Percentiles rank a stretch among this genome's conserved stretches.
phyloP scores from a whole-genome alignment of 2,797 vertebrate species.

The Rhynchotus rufescens region DNA sequence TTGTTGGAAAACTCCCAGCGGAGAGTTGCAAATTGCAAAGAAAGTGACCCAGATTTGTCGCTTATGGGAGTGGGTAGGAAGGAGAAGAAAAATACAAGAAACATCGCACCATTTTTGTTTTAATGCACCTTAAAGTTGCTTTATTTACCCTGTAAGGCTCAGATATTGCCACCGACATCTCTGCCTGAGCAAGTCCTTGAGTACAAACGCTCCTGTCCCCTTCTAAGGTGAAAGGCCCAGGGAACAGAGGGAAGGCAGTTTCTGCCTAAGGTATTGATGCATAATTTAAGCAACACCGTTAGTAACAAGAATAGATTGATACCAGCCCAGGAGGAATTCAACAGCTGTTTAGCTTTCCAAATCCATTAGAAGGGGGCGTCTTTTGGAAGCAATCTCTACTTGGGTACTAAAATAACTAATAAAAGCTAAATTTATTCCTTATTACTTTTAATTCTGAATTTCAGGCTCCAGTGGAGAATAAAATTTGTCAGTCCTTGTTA shows the following conservation, averaged over 20 bases:
- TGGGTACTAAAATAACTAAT: slow-evolving; percentile 37
- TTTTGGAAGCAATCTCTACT: slow-evolving; percentile 33
- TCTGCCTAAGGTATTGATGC: background rate
- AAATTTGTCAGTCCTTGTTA: slow-evolving; percentile 45
- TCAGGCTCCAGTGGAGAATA: slow-evolving; percentile 63
- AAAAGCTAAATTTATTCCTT: slow-evolving; percentile 53
- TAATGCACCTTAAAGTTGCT: background rate
- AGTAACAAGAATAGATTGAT: slow-evolving; percentile 34
- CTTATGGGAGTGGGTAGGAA: background rate
- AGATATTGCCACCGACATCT: slow-evolving; percentile 18
- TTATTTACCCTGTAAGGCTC: background rate
- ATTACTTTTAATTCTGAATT: slow-evolving; percentile 46
- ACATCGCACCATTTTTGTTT: background rate
- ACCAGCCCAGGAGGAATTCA: slow-evolving; percentile 34
- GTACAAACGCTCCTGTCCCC: background rate
- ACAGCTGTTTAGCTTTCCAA: slow-evolving; percentile 57
- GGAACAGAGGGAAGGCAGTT: slow-evolving; percentile 11
- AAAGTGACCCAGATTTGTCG: background rate
- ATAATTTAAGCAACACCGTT: background rate
- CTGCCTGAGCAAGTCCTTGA: background rate
- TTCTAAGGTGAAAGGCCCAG: background rate
- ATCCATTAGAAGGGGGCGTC: slow-evolving; percentile 21
- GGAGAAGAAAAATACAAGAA: background rate
- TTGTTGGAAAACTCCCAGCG: background rate
- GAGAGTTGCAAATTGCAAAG: background rate